Evolutionary conservation across 2,113 vertebrate species (phyloP), one percentile per base, ranked within the genome.

Genomic region (Oriolus oriolus): DNA sequence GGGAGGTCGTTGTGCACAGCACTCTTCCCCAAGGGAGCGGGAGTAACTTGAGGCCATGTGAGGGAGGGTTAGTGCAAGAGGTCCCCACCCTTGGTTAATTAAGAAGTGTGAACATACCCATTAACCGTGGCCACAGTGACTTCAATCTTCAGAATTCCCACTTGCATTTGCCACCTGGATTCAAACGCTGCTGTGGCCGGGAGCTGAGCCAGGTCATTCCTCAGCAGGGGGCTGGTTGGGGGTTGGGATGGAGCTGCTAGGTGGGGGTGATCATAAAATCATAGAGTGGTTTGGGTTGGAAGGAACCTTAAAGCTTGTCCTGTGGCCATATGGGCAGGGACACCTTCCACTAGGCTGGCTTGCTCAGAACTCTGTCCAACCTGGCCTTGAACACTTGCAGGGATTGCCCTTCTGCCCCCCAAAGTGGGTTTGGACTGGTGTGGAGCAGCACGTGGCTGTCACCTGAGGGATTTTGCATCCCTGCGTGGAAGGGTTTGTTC

Each of bases 151-250:
- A 80, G 35, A 79, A 88, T 57, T 49, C 66, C 45, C 63, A n/a
- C 42, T 80, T 0, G 0, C n/a, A 1, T 69, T 92, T 76, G 24
- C n/a, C 44, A 84, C 84, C 79, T 65, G 19, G 11, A 39, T 83
- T 37, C 39, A 59, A 64, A 50, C 3, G 0, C 13, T 14, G 16
- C 49, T 2, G 4, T 49, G 70, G 39, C 47, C 0, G 0, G 60
- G 54, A 61, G 50, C 8, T 54, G 52, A 65, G 27, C 73, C 19
- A 13, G 35, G 6, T 70, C 56, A 22, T 24, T 30, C 57, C 16
- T 16, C 27, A 42, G 44, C 5, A 23, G 9, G 41, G 9, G 27
- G 22, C 61, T 90, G 89, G 11, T 45, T 17, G 30, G 41, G 27
- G 16, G 2, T 17, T 16, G 16, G 3, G 16, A 64, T 50, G 31